A percentile compares a stretch with the other conserved stretches of the same genome.
phyloP scores from a whole-genome alignment of 2,113 vertebrate species.

The Glaucidium brasilianum region DNA sequence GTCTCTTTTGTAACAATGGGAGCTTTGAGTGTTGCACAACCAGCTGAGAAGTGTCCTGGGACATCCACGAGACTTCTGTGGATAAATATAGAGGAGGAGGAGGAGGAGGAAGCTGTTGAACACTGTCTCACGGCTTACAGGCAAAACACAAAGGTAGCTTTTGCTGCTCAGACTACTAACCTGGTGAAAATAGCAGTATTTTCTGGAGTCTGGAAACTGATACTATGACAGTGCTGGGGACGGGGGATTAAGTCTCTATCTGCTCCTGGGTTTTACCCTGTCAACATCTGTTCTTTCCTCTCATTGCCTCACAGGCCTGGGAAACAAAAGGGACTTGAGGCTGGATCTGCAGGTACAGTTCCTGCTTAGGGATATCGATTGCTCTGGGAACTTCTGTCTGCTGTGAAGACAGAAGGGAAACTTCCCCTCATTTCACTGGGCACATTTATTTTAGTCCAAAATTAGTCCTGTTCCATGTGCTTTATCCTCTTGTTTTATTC shows the following conservation, averaged over 20 bases:
- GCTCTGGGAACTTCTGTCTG: not conserved
- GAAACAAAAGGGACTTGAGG: not conserved
- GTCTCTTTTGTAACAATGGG: not conserved
- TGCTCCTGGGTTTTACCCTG: not conserved
- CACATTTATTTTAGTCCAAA: not conserved
- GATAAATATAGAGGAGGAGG: conserved; percentile 22
- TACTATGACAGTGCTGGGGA: not conserved
- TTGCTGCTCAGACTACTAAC: not conserved
- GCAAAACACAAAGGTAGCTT: not conserved
- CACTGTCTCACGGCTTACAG: not conserved
- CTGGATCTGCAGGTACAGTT: not conserved
- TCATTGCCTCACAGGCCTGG: not conserved
- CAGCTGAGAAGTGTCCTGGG: not conserved
- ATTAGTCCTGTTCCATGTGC: not conserved
- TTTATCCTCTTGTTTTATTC: not conserved
- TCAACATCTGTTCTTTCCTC: not conserved
- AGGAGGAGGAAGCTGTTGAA: not conserved
- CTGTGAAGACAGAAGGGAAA: not conserved
- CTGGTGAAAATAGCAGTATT: not conserved
- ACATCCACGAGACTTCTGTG: not conserved
- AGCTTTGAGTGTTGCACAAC: conserved; percentile 19
- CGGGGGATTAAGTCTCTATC: not conserved
- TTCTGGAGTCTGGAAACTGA: not conserved
- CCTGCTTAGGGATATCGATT: not conserved
- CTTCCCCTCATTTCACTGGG: not conserved